Evolutionary conservation across 2,797 vertebrate species (phyloP).

Genomic region (Peromyscus nudipes): DNA sequence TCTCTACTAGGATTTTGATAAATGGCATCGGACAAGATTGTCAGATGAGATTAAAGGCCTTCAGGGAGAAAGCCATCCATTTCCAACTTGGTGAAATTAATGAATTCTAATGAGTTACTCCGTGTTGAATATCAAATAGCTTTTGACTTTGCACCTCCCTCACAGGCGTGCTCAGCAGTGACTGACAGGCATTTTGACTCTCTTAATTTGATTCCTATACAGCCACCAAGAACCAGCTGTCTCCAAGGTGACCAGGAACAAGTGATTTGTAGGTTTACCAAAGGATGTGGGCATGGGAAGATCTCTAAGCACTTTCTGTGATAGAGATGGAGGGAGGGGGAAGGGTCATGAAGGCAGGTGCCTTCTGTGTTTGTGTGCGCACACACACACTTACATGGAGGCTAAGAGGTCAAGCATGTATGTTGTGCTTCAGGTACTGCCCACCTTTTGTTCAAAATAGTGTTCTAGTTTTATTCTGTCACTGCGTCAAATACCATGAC

Average conservation of each 20-base stretch:
- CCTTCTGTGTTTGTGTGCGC: neutral
- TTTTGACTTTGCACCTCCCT: constrained; percentile 62
- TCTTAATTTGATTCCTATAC: constrained; percentile 83
- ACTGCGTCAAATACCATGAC: neutral
- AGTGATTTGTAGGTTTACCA: neutral
- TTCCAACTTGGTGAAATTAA: constrained; percentile 81
- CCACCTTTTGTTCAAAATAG: neutral
- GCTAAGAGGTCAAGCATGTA: neutral
- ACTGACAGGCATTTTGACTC: constrained; percentile 67
- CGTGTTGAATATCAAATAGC: constrained; percentile 76
- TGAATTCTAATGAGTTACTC: constrained; percentile 85
- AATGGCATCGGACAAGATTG: constrained; percentile 72
- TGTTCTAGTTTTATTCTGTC: neutral
- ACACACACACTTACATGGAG: neutral
- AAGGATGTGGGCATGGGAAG: neutral
- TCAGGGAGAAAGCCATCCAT: constrained; percentile 68
- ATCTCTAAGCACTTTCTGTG: neutral
- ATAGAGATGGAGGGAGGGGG: neutral
- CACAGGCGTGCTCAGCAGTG: constrained; percentile 64
- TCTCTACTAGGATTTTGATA: constrained; percentile 41
- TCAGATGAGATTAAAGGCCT: constrained; percentile 63
- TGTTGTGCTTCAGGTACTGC: neutral
- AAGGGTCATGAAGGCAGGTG: neutral
- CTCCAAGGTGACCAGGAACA: constrained; percentile 38
- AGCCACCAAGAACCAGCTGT: constrained; percentile 76